Base-by-base conservation (phyloP, 2,888 invertebrate genomes). In the Hymenopus coronatus region DNA sequence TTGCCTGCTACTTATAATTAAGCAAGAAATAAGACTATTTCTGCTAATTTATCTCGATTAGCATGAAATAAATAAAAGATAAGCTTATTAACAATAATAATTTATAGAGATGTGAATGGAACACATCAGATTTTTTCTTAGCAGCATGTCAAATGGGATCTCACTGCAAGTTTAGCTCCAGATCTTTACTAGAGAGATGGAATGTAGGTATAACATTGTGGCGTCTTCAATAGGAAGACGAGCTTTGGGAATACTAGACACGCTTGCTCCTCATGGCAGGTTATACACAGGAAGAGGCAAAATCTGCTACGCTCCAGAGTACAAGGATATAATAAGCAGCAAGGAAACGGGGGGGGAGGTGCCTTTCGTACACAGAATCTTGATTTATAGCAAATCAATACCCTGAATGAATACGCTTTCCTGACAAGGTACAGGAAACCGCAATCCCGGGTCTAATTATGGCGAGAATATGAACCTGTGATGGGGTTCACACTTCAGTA, bases 391-490 rank as follows among this genome's bases (percentile, higher is more conserved):
- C 84, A 88, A 88, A 86, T 86, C 86, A 86, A 86, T 86, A 86
- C 30, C 86, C 81, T 86, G 86, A 86, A 70, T 86, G 86, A 85
- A 81, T 81, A 86, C 86, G 12, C 85, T 70, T n/a, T 54, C 85
- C 83, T 89, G 89, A 89, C 89, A 89, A 84, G 88, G 88, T 84
- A 89, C 89, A 89, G 88, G 88, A 88, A 89, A 89, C 88, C 82
- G 88, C 88, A 89, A 89, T 89, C 88, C 88, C 89, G 54, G 87
- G 81, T 28, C 88, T 89, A 89, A 89, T 89, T 89, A 89, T 82
- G 84, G 84, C 27, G 81, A 30, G 82, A 54, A 88, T 89, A 89
- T 88, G 88, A 84, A 81, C 33, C 84, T 2, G 15, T 15, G 15
- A 54, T 54, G 54, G 54, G 54, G 54, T 54, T 54, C 54, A 70